Evolutionary conservation across 2,888 invertebrate genomes (phyloP), one percentile per base, ranked within the genome.

Genomic region (Mactromeris polynyma): DNA sequence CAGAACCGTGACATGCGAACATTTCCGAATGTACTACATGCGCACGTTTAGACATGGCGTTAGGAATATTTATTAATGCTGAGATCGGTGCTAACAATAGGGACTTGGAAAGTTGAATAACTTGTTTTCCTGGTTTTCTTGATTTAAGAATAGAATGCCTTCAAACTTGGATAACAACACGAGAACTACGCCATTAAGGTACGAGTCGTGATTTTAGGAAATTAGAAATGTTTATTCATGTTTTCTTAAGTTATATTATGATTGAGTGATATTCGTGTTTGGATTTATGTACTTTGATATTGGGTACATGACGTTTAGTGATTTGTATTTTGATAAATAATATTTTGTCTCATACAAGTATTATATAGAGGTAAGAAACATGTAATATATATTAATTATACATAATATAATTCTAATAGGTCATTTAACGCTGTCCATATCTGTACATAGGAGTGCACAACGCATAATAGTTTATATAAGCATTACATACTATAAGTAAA

Each of bases 111-210:
- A 93, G 92, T 88, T 89, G 93, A 88, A 87, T 86, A 88, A 93
- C 93, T 33, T 83, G 93, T 93, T 93, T 90, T 87, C 90, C 92
- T 79, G 85, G 92, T 89, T 93, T 89, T 88, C 33, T 78, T 81
- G 88, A 79, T 83, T 69, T 83, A 84, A 88, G 64, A 85, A 87
- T 91, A 93, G 92, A 90, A 93, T 93, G 93, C 91, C 87, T 89
- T 80, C 85, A 73, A 89, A 87, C 80, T 80, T 86, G 86, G 88
- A 83, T 87, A 84, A 51, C 73, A 54, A 81, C 83, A 58, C 58
- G 40, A 46, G 38, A 38, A 36, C 73, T 21, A 46, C 64, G 21
- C 31, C 38, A 80, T 26, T 79, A 84, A 87, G 87, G 87, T 87
- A 87, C 84, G 87, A 73, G 9, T 26, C 17, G 33, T 40, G 64